Evolutionary conservation across 2,888 invertebrate genomes (phyloP).

Genomic region (Leptinotarsa haldemani): DNA sequence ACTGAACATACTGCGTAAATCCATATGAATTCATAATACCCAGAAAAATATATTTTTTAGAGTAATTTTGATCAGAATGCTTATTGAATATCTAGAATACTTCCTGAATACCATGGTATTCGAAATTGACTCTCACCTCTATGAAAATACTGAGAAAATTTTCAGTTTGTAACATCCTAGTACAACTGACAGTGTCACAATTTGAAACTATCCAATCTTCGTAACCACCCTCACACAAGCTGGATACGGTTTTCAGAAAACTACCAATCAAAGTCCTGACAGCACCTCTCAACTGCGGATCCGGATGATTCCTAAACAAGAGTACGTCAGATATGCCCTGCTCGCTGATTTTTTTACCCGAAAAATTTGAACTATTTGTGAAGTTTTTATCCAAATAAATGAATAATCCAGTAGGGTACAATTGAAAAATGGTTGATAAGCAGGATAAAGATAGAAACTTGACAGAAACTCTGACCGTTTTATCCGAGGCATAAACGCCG

Average conservation of each 20-base stretch:
- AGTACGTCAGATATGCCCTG: constrained; percentile 80
- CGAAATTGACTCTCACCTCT: constrained; percentile 43
- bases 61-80: too few relatives aligned
- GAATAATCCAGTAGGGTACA: constrained; percentile 81
- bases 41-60: too few relatives aligned
- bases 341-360: constrained; percentile 51
- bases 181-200: constrained; percentile 37
- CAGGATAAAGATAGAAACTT: constrained; percentile 89
- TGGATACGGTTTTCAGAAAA: constrained; percentile 73
- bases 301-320: constrained; percentile 77
- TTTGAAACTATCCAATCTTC: constrained; percentile 67
- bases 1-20: too few relatives aligned
- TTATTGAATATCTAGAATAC: too few relatives aligned
- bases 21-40: too few relatives aligned
- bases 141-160: constrained; percentile 47
- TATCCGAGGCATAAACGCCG: constrained; percentile 74
- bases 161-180: constrained; percentile 25
- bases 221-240: constrained; percentile 70
- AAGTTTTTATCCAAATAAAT: constrained; percentile 73
- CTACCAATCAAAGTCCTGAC: constrained; percentile 76
- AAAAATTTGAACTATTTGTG: constrained; percentile 38
- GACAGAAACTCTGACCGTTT: constrained; percentile 86
- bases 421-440: constrained; percentile 77
- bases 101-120: background rate
- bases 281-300: constrained; percentile 85